Evolutionary conservation across 2,113 vertebrate species (phyloP).

Genomic region (Myrmecobius fasciatus): DNA sequence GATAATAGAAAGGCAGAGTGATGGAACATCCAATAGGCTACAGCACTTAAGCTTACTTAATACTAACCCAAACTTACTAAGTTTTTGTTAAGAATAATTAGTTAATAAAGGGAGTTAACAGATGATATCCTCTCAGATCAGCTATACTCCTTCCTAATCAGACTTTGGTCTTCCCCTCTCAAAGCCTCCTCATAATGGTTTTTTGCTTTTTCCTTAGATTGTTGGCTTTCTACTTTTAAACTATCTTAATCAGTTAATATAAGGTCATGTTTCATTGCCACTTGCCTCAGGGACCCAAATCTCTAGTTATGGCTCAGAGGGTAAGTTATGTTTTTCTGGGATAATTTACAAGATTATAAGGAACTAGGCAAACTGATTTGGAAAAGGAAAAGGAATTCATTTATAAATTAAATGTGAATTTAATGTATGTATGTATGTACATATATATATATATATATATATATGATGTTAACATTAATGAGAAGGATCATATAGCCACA

Average conservation of each 20-base stretch:
- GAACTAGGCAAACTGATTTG: not conserved
- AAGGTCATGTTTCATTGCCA: not conserved
- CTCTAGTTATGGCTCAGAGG: not conserved
- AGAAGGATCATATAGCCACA: too few relatives aligned
- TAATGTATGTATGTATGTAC: too few relatives aligned
- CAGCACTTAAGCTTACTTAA: not conserved
- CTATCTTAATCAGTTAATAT: not conserved
- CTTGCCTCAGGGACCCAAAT: not conserved
- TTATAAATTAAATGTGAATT: not conserved
- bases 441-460: not conserved
- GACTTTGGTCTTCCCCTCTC: not conserved
- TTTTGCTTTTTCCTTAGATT: not conserved
- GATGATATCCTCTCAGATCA: not conserved
- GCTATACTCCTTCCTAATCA: not conserved
- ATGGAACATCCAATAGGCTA: not conserved
- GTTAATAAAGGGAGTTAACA: not conserved
- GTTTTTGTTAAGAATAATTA: not conserved
- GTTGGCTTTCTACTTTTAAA: not conserved
- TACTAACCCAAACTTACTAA: not conserved
- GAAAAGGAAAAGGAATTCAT: not conserved
- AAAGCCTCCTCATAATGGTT: not conserved
- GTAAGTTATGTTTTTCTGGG: not conserved
- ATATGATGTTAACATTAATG: not conserved
- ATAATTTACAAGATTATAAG: not conserved
- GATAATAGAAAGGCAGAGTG: not conserved